These are phyloP conservation scores for Panulirus ornatus DNA, from an alignment of 1,140 invertebrate genomes.

Conservation along the genomic window DNA sequence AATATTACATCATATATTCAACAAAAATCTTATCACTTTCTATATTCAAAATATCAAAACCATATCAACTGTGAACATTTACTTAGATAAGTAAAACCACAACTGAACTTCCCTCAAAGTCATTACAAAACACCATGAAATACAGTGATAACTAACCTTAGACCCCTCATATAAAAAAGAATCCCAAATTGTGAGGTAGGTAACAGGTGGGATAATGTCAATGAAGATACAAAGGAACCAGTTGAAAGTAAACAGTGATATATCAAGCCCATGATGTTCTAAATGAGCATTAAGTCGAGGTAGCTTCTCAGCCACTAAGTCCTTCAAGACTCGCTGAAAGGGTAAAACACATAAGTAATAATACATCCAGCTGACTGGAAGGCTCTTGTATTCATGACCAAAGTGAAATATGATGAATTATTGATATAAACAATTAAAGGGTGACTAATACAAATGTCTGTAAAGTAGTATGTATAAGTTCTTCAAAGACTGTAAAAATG, in stretches of 20 bases:
- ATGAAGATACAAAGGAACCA: constrained; percentile 83
- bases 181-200: constrained; percentile 82
- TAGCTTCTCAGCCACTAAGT: constrained; percentile 81
- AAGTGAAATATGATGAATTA: no score
- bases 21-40: background rate
- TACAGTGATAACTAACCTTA: constrained; percentile 78
- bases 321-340: constrained; percentile 80
- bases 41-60: background rate
- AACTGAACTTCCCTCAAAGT: background rate
- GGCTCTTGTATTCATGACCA: no score
- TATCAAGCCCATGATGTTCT: constrained; percentile 80
- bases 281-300: constrained; percentile 80
- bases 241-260: constrained; percentile 81
- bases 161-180: constrained; percentile 82
- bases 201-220: constrained; percentile 80
- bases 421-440: no score
- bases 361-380: no score
- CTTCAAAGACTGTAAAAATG: no score
- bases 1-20: no score
- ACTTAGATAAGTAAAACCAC: background rate
- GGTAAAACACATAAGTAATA: background rate
- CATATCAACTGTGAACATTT: no score
- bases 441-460: no score
- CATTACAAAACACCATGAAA: background rate
- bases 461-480: no score